Evolutionary conservation across 1,140 invertebrate species (phyloP), one percentile per base, ranked within the genome.

Genomic region (Meloidogyne floridensis): DNA sequence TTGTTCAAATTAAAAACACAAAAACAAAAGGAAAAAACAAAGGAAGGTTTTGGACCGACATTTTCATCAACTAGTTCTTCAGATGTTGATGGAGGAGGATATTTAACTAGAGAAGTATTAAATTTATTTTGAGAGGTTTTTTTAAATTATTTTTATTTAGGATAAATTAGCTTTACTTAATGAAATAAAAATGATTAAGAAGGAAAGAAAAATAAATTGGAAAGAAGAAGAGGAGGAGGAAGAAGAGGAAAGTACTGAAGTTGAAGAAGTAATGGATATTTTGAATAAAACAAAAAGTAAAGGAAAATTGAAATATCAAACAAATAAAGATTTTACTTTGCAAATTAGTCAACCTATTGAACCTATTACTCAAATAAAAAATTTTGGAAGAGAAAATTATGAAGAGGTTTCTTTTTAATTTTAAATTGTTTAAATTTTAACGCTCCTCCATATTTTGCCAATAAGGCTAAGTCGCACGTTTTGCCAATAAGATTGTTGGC

Each of bases 231-330:
- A 32, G 32, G 32, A 32, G 32, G 32, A 32, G 32, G 47, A 78
- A 79, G 43, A 53, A 32, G 72, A 56, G 20, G 15, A 42, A 3
- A 47, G n/a, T 42, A 59, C n/a, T 18, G 80, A 77, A 77, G 54
- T 43, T 18, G 65, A 72, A 13, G 69, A 80, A 32, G 32, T 9
- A 20, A 0, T 10, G 42, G 75, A 77, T 65, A 0, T 42, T 71
- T 18, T 5, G 75, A 65, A 77, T 18, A 70, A 18, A 65, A 80
- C 56, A 15, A 18, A 20, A 53, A 18, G n/a, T 9, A 56, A 65
- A 80, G 1, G 78, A 80, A 81, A 59, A 74, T n/a, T 20, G 2
- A 53, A 80, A 77, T 75, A 77, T 10, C 32, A 54, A 20, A 77
- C 32, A 18, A 32, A 56, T 54, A 65, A 53, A 13, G 43, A 81